These are phyloP conservation scores for Neolamprologus falcicula DNA, from an alignment of 2,113 vertebrate species.

Conservation along the genomic window DNA sequence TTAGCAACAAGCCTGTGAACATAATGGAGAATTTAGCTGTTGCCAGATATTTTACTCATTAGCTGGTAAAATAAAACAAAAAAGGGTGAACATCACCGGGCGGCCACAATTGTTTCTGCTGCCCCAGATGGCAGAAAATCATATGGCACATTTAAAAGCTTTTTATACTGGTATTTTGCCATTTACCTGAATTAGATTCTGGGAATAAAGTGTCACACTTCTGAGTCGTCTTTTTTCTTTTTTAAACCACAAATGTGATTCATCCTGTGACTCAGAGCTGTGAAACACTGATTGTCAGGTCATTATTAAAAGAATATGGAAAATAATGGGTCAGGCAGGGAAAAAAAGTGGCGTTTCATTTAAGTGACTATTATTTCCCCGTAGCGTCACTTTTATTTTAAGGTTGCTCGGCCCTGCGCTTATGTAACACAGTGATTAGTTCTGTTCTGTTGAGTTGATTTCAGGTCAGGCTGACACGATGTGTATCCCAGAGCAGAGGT, in stretches of 20 bases:
- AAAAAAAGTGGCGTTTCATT: neutral
- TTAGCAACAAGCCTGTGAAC: neutral
- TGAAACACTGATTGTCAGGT: neutral
- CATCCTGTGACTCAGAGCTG: neutral
- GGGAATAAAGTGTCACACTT: neutral
- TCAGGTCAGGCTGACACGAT: neutral
- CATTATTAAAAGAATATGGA: neutral
- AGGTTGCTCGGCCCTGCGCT: neutral
- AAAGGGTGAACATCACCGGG: rapidly evolving
- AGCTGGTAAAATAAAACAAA: neutral
- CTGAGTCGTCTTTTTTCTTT: neutral
- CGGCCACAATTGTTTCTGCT: neutral
- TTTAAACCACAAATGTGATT: neutral
- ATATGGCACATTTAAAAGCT: neutral
- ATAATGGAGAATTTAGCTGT: neutral
- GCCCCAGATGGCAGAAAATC: neutral
- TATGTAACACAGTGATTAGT: conserved; percentile 7
- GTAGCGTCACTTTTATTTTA: neutral
- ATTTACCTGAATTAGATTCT: neutral
- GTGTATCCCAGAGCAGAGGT: neutral
- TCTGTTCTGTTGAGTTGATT: neutral
- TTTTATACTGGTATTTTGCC: neutral
- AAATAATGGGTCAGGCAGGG: neutral
- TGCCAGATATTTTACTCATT: neutral
- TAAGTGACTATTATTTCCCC: neutral